A percentile compares a stretch with the other conserved stretches of the same genome.
Evolutionary conservation across 2,113 vertebrate species (phyloP).

Genomic region (Sinocyclocheilus anshuiensis): DNA sequence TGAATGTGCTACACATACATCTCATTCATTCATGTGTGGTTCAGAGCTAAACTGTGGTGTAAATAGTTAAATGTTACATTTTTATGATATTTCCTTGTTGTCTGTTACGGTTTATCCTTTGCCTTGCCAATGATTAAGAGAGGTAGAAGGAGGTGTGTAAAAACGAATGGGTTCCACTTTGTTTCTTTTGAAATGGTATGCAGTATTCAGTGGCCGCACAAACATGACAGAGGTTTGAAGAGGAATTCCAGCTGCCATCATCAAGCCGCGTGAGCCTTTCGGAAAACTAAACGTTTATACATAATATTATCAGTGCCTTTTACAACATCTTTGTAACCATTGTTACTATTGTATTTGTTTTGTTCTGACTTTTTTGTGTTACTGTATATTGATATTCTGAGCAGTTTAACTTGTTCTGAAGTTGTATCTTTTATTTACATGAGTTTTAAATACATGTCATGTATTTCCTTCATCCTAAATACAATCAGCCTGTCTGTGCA

Average conservation of each 20-base stretch:
- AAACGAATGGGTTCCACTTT: slow-evolving; percentile 18
- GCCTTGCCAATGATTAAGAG: background rate
- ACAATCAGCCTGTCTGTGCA: slow-evolving; percentile 69
- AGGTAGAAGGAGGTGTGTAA: slow-evolving; percentile 46
- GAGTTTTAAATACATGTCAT: slow-evolving; percentile 54
- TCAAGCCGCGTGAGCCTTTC: background rate
- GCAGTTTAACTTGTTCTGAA: slow-evolving; percentile 64
- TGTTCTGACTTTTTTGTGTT: slow-evolving; percentile 54
- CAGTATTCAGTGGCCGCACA: slow-evolving; percentile 50
- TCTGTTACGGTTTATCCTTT: slow-evolving; percentile 31
- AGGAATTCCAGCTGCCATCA: background rate
- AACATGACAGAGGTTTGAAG: slow-evolving; percentile 36
- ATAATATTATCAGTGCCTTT: slow-evolving; percentile 31
- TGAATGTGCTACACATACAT: slow-evolving; percentile 44
- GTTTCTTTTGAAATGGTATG: slow-evolving; percentile 44
- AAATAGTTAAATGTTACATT: slow-evolving; percentile 49
- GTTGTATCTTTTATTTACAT: slow-evolving; percentile 49
- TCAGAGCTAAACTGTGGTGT: slow-evolving; percentile 55
- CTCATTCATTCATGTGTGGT: slow-evolving; percentile 45
- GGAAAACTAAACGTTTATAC: background rate
- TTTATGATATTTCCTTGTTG: slow-evolving; percentile 1
- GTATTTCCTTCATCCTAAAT: slow-evolving; percentile 57
- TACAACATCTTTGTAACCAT: slow-evolving; percentile 38
- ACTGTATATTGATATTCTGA: slow-evolving; percentile 55
- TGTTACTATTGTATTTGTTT: slow-evolving; percentile 36